Evolutionary conservation across 30 jellyfish, hydroid and myxozoan species (phyloP).

Genomic region (Pelagia noctiluca): DNA sequence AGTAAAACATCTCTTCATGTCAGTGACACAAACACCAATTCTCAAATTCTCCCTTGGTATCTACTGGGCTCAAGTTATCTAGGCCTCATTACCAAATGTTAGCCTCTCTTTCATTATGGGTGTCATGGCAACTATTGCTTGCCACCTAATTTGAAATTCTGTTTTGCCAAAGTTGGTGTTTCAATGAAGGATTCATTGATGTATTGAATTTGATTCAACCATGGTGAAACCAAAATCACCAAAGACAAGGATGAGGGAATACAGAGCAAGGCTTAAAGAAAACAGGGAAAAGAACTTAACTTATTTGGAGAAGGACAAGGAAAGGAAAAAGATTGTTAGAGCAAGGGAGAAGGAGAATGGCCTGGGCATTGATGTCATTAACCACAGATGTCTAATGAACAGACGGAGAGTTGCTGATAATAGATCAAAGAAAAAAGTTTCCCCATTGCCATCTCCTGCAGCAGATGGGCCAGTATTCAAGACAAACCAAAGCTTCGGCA

Average conservation of each 20-base stretch:
- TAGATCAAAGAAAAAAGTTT: background rate
- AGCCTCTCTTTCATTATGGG: conserved; percentile 25
- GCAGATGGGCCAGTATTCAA: no score
- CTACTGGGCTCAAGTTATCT: no score
- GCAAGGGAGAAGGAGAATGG: conserved; percentile 13
- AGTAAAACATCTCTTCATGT: no score
- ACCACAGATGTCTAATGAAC: conserved; percentile 8
- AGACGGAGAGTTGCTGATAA: conserved; percentile 9
- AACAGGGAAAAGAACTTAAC: conserved; percentile 13
- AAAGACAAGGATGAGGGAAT: conserved; percentile 50
- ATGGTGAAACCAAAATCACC: conserved; percentile 30
- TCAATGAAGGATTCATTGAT: no score
- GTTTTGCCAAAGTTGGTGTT: no score
- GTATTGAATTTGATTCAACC: conserved; percentile 9
- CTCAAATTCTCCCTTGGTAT: no score
- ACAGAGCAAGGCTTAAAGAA: conserved; percentile 33
- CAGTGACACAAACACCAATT: no score
- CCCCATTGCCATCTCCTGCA: conserved; percentile 19
- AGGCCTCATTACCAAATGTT: no score
- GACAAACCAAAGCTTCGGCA: no score
- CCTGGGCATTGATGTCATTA: conserved; percentile 1
- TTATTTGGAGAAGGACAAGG: conserved; percentile 11
- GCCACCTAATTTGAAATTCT: background rate
- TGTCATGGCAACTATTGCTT: conserved; percentile 12
- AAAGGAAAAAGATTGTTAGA: conserved; percentile 8